These are phyloP conservation scores for Menidia menidia DNA, from an alignment of 2,797 vertebrate genomes.

Conservation along the genomic window DNA sequence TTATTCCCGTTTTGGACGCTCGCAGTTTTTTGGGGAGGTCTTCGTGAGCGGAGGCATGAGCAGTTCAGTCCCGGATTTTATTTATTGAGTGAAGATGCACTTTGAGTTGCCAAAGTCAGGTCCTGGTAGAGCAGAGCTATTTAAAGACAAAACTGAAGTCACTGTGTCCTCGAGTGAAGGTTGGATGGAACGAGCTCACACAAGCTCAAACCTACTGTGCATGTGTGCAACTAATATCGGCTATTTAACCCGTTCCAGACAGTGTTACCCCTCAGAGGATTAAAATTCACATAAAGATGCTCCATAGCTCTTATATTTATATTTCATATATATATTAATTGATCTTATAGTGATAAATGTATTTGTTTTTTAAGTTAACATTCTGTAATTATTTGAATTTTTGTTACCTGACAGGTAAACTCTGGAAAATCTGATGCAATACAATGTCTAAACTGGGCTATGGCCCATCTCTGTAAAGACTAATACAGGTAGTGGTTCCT, in stretches of 20 bases:
- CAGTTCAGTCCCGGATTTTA: slow-evolving; percentile 24
- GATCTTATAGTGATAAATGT: too few species aligned
- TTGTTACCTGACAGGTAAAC: too few species aligned
- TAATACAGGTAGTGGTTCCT: too few species aligned
- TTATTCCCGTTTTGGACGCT: slow-evolving; percentile 19
- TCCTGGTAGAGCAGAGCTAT: slow-evolving; percentile 64
- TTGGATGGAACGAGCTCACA: slow-evolving; percentile 37
- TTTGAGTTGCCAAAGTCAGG: slow-evolving; percentile 60
- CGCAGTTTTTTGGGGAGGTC: neutral
- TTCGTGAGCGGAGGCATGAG: slow-evolving; percentile 10
- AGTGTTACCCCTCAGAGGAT: slow-evolving; percentile 34
- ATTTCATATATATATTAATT: too few species aligned
- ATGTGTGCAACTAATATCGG: slow-evolving; percentile 7
- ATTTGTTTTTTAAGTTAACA: too few species aligned
- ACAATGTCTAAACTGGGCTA: too few species aligned
- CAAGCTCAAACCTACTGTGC: slow-evolving; percentile 8
- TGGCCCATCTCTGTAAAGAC: too few species aligned
- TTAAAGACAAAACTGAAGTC: slow-evolving; percentile 65
- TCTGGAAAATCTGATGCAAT: too few species aligned
- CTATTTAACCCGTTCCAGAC: slow-evolving; percentile 30
- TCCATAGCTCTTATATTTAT: neutral
- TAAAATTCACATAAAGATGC: slow-evolving; percentile 14
- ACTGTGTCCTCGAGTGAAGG: slow-evolving; percentile 58
- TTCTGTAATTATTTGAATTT: too few species aligned
- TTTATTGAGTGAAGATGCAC: slow-evolving; percentile 45